Evolutionary conservation across 2,888 invertebrate species (phyloP).

Genomic region (Nipponacmea schrenckii): DNA sequence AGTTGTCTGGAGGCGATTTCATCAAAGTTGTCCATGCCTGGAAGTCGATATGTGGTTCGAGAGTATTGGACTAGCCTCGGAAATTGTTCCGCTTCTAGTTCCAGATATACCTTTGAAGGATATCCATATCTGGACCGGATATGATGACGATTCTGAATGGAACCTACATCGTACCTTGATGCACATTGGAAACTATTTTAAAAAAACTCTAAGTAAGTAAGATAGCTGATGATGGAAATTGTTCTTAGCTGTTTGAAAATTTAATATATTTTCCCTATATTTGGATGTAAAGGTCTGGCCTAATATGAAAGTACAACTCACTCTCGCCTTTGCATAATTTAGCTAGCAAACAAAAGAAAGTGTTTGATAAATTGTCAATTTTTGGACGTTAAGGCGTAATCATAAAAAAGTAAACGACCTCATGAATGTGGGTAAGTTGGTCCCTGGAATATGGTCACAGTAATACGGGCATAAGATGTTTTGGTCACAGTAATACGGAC

Average conservation of each 20-base stretch:
- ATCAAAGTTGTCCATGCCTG: slow-evolving; percentile 43
- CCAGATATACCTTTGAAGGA: slow-evolving; percentile 48
- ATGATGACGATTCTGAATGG: slow-evolving; percentile 52
- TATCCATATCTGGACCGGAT: slow-evolving; percentile 58
- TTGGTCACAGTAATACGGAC: no score
- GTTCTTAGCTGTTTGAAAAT: not conserved
- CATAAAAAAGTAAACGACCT: no score
- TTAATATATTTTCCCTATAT: not conserved
- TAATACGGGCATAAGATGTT: no score
- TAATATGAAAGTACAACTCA: no score
- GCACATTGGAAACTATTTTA: slow-evolving; percentile 39
- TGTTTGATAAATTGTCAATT: no score
- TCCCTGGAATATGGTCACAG: no score
- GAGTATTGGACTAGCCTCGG: slow-evolving; percentile 41
- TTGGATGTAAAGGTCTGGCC: no score
- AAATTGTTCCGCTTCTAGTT: slow-evolving; percentile 43
- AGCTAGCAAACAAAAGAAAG: no score
- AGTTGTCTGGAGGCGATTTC: slow-evolving; percentile 41
- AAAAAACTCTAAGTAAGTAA: slow-evolving; percentile 41
- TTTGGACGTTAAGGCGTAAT: no score
- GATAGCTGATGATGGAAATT: not conserved
- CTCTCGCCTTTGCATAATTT: no score
- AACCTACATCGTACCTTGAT: slow-evolving; percentile 40
- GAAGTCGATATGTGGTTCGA: slow-evolving; percentile 53
- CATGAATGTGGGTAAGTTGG: no score